A percentile compares a stretch with the other conserved stretches of the same genome.
These are phyloP conservation scores for Prietella phreatophila DNA, from an alignment of 2,113 vertebrate species.

Conservation along the genomic window DNA sequence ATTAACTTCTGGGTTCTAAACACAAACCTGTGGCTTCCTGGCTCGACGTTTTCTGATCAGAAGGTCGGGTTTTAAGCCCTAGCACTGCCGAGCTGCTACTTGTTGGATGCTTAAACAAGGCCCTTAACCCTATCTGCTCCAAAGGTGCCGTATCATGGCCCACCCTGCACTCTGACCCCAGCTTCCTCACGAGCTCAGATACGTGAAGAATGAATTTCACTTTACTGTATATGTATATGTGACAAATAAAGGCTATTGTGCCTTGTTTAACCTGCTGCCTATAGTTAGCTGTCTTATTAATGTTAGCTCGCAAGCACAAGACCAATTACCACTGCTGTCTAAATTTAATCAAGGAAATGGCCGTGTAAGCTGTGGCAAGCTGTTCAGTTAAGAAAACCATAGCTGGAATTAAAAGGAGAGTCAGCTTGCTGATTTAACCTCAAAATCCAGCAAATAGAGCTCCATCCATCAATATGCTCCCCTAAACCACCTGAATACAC, in stretches of 20 bases:
- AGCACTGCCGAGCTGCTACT: neutral
- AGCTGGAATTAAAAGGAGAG: neutral
- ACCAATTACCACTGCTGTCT: neutral
- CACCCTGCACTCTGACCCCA: neutral
- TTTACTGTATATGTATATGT: neutral
- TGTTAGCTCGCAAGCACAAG: neutral
- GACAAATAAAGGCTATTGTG: neutral
- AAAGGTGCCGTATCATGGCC: neutral
- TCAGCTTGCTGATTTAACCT: neutral
- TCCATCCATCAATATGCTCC: neutral
- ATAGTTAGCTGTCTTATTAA: neutral
- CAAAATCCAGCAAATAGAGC: neutral
- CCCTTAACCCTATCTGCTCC: neutral
- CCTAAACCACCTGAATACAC: neutral
- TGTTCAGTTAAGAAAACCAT: neutral
- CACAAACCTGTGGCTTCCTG: neutral
- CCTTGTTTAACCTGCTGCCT: slow-evolving; percentile 8
- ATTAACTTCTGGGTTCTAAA: neutral
- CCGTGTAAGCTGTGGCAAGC: neutral
- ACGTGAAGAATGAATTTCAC: neutral
- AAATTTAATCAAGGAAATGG: neutral
- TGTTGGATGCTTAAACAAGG: neutral
- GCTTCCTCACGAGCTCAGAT: neutral
- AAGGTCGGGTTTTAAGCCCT: neutral
- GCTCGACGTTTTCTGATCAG: neutral